Conservation (phyloP, 2,113 vertebrate species). For the Seriola aureovittata region DNA sequence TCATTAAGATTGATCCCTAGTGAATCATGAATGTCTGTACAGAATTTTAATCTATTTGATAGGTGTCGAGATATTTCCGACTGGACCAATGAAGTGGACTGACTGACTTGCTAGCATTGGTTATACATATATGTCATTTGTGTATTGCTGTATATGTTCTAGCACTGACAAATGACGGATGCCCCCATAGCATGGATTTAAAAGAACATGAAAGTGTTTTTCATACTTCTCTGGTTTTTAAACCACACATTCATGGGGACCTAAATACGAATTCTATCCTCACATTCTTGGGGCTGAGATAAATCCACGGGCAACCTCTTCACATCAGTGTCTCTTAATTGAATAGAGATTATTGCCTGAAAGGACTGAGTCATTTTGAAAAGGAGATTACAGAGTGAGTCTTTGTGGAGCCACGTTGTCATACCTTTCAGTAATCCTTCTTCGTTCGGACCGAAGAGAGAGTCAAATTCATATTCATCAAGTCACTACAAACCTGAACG, state of each 20-base stretch:
- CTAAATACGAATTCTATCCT: not conserved
- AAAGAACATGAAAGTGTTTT: not conserved
- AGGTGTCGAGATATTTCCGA: no score
- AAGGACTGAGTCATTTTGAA: constrained; percentile 21
- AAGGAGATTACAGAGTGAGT: constrained; percentile 28
- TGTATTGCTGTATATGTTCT: not conserved
- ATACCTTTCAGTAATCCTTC: constrained; percentile 43
- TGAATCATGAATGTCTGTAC: no score
- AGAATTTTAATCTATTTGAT: no score
- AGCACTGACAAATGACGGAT: not conserved
- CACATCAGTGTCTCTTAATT: constrained; percentile 22
- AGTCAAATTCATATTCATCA: constrained; percentile 55
- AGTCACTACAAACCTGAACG: constrained; percentile 28
- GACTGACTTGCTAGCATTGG: not conserved
- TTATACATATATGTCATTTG: not conserved
- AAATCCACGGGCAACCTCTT: constrained; percentile 6
- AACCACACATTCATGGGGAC: not conserved
- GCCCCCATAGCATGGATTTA: not conserved
- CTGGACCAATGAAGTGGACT: not conserved
- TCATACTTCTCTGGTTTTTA: not conserved
- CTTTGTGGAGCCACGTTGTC: constrained; percentile 34
- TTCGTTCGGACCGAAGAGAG: constrained; percentile 48
- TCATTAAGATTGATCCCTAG: no score
- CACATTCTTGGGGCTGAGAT: not conserved
- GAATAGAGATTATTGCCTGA: constrained; percentile 36